phyloP scores from a whole-genome alignment of 2,797 vertebrate species.

The Pangasius krempfi region DNA sequence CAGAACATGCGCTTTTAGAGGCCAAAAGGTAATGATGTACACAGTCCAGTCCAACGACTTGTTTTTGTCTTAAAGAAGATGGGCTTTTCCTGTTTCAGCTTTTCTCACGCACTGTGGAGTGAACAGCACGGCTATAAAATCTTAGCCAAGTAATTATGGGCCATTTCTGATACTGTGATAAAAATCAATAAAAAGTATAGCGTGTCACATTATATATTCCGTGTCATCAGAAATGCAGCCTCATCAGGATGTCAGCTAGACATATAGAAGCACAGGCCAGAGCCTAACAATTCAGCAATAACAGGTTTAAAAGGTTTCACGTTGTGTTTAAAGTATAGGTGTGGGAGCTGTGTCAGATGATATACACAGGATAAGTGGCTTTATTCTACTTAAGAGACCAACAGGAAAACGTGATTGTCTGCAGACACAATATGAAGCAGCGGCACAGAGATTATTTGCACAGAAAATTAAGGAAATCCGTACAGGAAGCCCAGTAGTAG shows the following conservation, averaged over 20 bases:
- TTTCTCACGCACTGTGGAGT: conserved; percentile 35
- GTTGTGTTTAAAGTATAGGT: conserved; percentile 59
- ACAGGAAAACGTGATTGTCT: conserved; percentile 70
- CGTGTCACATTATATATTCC: not conserved
- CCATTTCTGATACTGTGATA: not conserved
- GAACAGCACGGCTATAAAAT: not conserved
- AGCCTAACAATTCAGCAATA: conserved; percentile 9
- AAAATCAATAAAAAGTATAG: not conserved
- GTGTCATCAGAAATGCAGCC: not conserved
- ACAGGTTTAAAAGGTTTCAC: conserved; percentile 29
- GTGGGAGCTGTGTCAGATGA: conserved; percentile 65
- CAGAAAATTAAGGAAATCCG: conserved; percentile 59
- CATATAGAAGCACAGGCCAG: conserved; percentile 35
- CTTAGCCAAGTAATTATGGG: not conserved
- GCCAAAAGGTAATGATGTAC: conserved; percentile 48
- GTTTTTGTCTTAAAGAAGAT: conserved; percentile 45
- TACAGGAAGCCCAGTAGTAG: conserved; percentile 62
- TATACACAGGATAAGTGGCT: conserved; percentile 57
- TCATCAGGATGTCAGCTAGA: not conserved
- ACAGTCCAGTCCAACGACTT: conserved; percentile 27
- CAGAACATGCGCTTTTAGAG: conserved; percentile 35
- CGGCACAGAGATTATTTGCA: conserved; percentile 51
- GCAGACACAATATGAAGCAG: conserved; percentile 63
- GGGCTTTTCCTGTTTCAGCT: conserved; percentile 47
- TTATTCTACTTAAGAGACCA: conserved; percentile 70